These are phyloP conservation scores for Cosmorhoe ocellata DNA, from an alignment of 2,888 invertebrate species.

Conservation along the genomic window DNA sequence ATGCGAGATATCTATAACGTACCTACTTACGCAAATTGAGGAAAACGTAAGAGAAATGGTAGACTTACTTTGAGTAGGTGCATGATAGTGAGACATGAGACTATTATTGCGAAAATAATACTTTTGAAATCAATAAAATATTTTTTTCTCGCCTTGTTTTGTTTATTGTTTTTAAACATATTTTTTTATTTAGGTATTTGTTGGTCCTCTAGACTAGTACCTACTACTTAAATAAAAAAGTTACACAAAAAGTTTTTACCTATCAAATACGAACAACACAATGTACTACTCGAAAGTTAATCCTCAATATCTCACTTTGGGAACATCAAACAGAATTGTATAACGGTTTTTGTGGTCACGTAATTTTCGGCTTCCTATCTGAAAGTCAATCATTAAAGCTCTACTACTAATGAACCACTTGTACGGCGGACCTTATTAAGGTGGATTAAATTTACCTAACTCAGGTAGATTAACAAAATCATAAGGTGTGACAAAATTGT, in stretches of 20 bases:
- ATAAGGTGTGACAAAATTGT: too few relatives aligned
- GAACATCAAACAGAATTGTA: conserved; percentile 13
- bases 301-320: conserved; percentile 5
- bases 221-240: too few relatives aligned
- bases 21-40: not conserved
- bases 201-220: too few relatives aligned
- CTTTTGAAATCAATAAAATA: conserved; percentile 6
- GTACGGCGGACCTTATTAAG: too few relatives aligned
- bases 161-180: not conserved
- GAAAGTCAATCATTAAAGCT: not conserved
- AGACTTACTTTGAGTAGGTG: not conserved
- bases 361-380: conserved; percentile 2
- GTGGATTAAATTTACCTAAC: too few relatives aligned
- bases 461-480: too few relatives aligned
- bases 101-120: not conserved
- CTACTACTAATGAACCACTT: too few relatives aligned
- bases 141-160: not conserved
- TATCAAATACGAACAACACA: too few relatives aligned
- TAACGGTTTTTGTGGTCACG: conserved; percentile 1
- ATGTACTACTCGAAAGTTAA: too few relatives aligned
- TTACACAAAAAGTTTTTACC: too few relatives aligned
- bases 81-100: conserved; percentile 1
- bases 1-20: too few relatives aligned
- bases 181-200: too few relatives aligned
- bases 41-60: not conserved